phyloP scores from a whole-genome alignment of 2,113 vertebrate genomes.

The Anolis sagrei region DNA sequence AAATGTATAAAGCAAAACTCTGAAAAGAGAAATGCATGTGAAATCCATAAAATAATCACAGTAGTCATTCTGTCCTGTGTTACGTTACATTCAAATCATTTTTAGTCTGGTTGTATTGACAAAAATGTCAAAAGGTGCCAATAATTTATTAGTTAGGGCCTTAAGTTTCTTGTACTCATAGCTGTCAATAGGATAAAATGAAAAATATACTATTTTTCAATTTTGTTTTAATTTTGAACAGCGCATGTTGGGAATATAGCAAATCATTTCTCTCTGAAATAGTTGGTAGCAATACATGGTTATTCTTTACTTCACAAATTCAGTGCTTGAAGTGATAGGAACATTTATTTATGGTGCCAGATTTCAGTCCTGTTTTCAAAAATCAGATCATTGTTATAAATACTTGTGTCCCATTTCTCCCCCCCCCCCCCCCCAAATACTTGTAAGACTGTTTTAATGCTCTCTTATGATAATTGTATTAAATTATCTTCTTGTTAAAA shows the following conservation, averaged over 20 bases:
- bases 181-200: not conserved
- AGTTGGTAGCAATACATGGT: not conserved
- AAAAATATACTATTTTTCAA: not conserved
- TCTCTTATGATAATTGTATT: not conserved
- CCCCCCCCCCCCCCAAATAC: not conserved
- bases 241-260: not conserved
- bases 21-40: not conserved
- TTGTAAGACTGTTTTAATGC: not conserved
- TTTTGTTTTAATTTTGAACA: not conserved
- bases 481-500: not conserved
- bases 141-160: not conserved
- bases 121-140: not conserved
- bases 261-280: not conserved
- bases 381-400: not conserved
- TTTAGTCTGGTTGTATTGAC: not conserved
- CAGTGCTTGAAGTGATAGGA: not conserved
- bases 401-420: too few relatives aligned
- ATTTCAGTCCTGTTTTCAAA: not conserved
- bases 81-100: not conserved
- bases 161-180: constrained; percentile 6
- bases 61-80: not conserved
- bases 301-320: not conserved
- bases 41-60: not conserved
- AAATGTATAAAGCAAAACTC: not conserved
- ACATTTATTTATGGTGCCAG: not conserved